These are phyloP conservation scores for Silurus asotus DNA, from an alignment of 2,113 vertebrate genomes.

Conservation along the genomic window DNA sequence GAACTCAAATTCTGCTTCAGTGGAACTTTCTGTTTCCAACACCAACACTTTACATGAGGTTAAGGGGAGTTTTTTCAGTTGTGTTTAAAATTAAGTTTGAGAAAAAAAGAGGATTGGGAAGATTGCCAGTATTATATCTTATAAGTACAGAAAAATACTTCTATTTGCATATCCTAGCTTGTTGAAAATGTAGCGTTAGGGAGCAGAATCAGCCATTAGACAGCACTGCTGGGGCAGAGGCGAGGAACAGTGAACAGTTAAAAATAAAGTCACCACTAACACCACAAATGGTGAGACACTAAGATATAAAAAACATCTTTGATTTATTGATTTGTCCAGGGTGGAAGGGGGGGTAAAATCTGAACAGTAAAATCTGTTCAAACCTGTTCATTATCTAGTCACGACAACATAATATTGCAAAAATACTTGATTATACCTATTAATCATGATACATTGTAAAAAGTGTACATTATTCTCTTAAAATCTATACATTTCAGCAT, in stretches of 20 bases:
- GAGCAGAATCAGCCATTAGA: background rate
- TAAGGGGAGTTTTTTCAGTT: background rate
- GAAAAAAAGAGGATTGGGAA: background rate
- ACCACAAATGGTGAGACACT: background rate
- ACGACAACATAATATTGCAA: background rate
- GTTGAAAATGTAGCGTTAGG: background rate
- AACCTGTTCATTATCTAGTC: too few relatives aligned
- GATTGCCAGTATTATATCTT: background rate
- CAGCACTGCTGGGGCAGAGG: background rate
- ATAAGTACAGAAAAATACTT: background rate
- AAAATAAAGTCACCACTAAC: constrained; percentile 2
- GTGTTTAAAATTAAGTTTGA: background rate
- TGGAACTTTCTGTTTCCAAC: background rate
- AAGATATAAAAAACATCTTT: too few relatives aligned
- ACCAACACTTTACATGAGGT: background rate
- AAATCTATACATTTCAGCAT: background rate
- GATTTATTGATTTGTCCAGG: too few relatives aligned
- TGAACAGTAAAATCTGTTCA: too few relatives aligned
- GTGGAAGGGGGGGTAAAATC: too few relatives aligned
- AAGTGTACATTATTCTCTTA: background rate
- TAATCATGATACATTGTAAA: background rate
- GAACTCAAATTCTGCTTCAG: background rate
- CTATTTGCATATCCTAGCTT: background rate
- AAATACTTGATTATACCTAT: background rate
- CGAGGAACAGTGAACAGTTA: too few relatives aligned